Base-by-base conservation (phyloP, 2,888 invertebrate genomes). In the Agrotis segetum region DNA sequence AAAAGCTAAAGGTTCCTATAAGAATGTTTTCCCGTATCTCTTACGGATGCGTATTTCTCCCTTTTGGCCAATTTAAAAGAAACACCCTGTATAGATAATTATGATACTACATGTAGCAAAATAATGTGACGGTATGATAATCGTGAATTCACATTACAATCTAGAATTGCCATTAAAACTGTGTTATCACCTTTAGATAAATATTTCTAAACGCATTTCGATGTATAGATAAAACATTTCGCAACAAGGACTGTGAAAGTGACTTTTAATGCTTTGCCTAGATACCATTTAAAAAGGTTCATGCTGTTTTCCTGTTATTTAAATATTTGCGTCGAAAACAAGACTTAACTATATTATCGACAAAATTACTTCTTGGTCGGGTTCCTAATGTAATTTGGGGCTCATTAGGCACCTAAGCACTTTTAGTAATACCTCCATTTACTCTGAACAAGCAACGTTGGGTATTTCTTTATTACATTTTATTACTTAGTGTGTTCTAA, bases 211-310 rank as follows among this genome's bases (percentile, higher is more conserved):
- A 79, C 29, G 17, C 1, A 59, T 67, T 67, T 29, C 47, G 52
- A 14, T 79, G 44, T 56, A 46, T 40, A 6, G 67, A 76, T 76
- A 58, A 52, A 29, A 40, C 17, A 29, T 40, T 67, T 67, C 16
- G 6, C 5, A 13, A n/a, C 17, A n/a, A 34, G 52, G 24, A 52
- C 50, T 49, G 24, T 21, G 58, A 79, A 66, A 79, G 53, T 74
- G 62, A 50, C 67, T 74, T 67, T 55, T 79, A 77, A 79, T 79
- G 17, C 58, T 44, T 3, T 4, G 7, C 53, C 5, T 16, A 50
- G 67, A 79, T 63, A 60, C 55, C 21, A 46, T 34, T 53, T n/a
- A 46, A 46, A 62, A 13, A 19, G 14, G n/a, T 34, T 14, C 16
- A 21, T 19, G 52, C 7, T 73, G 29, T 56, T 49, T 44, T 61